Evolutionary conservation across 2,888 invertebrate genomes (phyloP), one percentile per base, ranked within the genome.

Genomic region (Steinernema scapterisci): DNA sequence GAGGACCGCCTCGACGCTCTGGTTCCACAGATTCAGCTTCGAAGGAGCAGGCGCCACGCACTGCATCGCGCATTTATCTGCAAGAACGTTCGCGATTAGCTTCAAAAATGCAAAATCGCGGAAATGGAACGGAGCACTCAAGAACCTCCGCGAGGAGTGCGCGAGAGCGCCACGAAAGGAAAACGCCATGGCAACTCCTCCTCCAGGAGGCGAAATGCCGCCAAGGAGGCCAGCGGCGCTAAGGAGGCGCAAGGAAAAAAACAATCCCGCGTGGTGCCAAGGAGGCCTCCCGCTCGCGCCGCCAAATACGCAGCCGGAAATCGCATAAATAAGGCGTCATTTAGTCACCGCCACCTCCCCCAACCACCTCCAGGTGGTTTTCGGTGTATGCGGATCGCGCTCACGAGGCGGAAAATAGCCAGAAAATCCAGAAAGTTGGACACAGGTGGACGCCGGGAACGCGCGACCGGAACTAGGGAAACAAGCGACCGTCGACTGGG

Each of bases 1-100:
- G 21, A 79, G 73, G 23, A 79, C 56, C 43, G 74, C 52, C 16
- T 76, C 75, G 52, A 79, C 27, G 1, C 79, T 77, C 16, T 56
- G 72, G 31, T 76, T 71, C 76, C 56, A 72, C 27, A 63, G 63
- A 63, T 25, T 63, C 63, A 25, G 63, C 31, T 63, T 63, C 27
- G 27, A 27, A 11, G 63, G 63, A 27, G 63, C 63, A 31, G 63
- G 63, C 63, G 63, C 63, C 6, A 31, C 31, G 63, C 63, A 63
- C 63, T 63, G 63, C 63, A 63, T 63, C 31, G 63, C 38, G 38
- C 38, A 38, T 38, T 38, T 38, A 38, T 38, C 38, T 38, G 38
- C 38, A 38, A 38, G 9, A 38, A 38, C n/a, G n/a, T n/a, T n/a
- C n/a, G n/a, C n/a, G n/a, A n/a, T n/a, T n/a, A n/a, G n/a, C n/a